Base-by-base conservation (phyloP, 2,797 vertebrate genomes). In the Paedocypris micromegethes region DNA sequence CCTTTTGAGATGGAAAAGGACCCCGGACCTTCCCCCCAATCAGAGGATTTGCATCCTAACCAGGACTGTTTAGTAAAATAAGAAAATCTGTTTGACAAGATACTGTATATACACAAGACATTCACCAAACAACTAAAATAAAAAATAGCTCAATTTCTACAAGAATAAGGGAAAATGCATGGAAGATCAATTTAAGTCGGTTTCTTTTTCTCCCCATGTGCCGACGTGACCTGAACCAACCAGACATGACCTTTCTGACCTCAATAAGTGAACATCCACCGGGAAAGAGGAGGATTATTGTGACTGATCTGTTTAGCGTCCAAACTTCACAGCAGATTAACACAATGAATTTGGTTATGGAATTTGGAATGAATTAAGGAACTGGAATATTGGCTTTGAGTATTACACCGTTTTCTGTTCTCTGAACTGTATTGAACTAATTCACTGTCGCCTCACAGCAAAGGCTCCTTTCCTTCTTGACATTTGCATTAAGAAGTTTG, bases 1-100 rank as follows among this genome's bases (percentile, higher is more conserved):
- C 65, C 72, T 61, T 72, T 78, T 76, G 72, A 75, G 64, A 74
- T 79, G 75, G 66, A 72, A 76, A 77, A 75, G 42, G 47, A 44
- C 55, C 56, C n/a, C 48, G 9, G 50, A 57, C 66, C 64, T 59
- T 62, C 40, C 23, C 60, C 66, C 50, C 51, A 69, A 63, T 59
- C 7, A 53, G 54, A 55, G 39, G 50, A 52, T 75, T 65, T 67
- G 64, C 7, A 61, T 58, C 23, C 23, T 23, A 23, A 23, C 23
- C 23, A 23, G 23, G 23, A 23, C 23, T 1, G 23, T 23, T 23
- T 23, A 23, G 23, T 23, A 23, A 23, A 23, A 23, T 23, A 23
- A 23, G 23, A 23, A 23, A 23, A 23, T 23, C 23, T 1, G 23
- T 23, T 23, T 23, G 23, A 23, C 23, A 23, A 23, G 23, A 23